These are phyloP conservation scores for Drosophila nigritarsus DNA, from an alignment of 2,888 invertebrate species.

Conservation along the genomic window DNA sequence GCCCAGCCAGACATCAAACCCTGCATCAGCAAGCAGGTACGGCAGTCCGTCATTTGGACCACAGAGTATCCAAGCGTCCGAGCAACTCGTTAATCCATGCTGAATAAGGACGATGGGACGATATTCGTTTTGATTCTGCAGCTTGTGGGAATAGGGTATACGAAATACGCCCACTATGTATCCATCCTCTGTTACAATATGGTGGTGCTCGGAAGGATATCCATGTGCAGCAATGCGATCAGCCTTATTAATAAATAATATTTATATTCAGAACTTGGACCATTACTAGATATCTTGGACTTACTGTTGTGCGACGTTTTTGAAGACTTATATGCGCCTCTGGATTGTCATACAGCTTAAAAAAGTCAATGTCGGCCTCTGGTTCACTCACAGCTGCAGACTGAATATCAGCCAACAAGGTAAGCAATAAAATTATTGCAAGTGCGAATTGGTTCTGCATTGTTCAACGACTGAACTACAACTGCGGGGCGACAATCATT, in stretches of 20 bases:
- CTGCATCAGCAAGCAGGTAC: conserved; percentile 78
- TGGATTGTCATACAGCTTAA: conserved; percentile 61
- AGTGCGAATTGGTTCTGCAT: conserved; percentile 26
- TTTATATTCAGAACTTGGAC: not conserved
- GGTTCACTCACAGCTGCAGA: conserved; percentile 32
- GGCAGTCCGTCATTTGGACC: conserved; percentile 75
- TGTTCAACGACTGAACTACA: not conserved
- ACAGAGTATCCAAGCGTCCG: conserved; percentile 76
- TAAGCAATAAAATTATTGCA: not conserved
- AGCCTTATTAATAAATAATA: conserved; percentile 21
- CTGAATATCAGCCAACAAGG: not conserved
- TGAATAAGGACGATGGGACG: conserved; percentile 86
- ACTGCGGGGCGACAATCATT: conserved; percentile 24
- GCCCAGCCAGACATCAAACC: conserved; percentile 83
- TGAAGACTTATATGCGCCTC: conserved; percentile 57
- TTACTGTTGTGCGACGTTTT: conserved; percentile 54
- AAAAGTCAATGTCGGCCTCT: conserved; percentile 53
- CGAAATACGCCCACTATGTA: conserved; percentile 78
- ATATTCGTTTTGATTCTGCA: conserved; percentile 56
- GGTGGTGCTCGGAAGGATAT: conserved; percentile 90
- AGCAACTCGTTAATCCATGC: conserved; percentile 77
- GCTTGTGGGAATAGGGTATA: conserved; percentile 74
- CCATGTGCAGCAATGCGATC: conserved; percentile 83
- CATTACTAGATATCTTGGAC: not conserved
- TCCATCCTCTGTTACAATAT: conserved; percentile 74